Conservation (phyloP, 2,888 invertebrate species). For the Parelbella ahira region DNA sequence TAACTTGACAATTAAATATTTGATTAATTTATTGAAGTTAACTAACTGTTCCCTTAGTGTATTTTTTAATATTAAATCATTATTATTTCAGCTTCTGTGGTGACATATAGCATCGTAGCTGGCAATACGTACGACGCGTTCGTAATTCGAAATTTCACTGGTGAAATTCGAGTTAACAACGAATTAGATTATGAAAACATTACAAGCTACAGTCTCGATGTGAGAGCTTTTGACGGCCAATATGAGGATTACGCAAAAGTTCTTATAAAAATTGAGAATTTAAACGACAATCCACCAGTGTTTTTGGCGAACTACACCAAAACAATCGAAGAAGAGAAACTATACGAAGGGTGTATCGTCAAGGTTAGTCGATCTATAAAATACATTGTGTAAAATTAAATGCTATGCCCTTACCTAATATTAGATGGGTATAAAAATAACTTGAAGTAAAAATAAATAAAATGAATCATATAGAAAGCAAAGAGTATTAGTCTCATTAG, state of each 20-base stretch:
- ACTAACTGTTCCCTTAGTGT: no score
- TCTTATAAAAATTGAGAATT: constrained; percentile 91
- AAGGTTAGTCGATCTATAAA: constrained; percentile 74
- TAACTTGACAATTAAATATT: no score
- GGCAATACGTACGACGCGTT: constrained; percentile 94
- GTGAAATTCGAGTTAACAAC: constrained; percentile 90
- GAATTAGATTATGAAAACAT: constrained; percentile 91
- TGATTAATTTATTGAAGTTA: no score
- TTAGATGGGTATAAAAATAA: no score
- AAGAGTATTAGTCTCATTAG: no score
- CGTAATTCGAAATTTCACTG: constrained; percentile 90
- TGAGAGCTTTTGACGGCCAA: constrained; percentile 91
- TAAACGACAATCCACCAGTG: constrained; percentile 95
- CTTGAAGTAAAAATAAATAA: no score
- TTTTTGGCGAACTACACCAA: constrained; percentile 88
- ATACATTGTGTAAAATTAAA: no score
- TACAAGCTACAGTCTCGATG: constrained; percentile 91
- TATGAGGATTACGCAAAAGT: constrained; percentile 92
- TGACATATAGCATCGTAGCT: constrained; percentile 91
- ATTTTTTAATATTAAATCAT: no score
- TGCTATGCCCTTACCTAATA: no score
- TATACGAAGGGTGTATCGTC: constrained; percentile 85
- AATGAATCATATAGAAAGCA: no score
- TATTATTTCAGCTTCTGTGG: constrained; percentile 85
- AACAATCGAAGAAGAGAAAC: constrained; percentile 87